phyloP scores from a whole-genome alignment of 2,888 invertebrate genomes.

The Melanargia galathea region DNA sequence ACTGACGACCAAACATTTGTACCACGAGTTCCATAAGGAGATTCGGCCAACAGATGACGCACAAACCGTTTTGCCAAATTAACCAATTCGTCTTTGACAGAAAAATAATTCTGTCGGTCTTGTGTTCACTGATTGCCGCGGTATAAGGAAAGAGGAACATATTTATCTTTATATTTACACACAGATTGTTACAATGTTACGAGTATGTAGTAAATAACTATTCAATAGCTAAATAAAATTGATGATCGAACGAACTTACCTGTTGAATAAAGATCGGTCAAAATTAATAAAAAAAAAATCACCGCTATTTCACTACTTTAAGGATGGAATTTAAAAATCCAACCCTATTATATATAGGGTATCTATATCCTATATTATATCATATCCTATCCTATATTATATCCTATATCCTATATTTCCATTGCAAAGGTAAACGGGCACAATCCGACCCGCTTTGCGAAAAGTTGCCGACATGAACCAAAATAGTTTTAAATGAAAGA shows the following conservation, averaged over 20 bases:
- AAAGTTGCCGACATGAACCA: too few species aligned
- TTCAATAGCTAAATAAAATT: neutral
- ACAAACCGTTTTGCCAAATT: conserved; percentile 15
- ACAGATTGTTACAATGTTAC: neutral
- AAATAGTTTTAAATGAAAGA: too few species aligned
- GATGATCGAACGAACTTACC: neutral
- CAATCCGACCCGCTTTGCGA: too few species aligned
- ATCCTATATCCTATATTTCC: too few species aligned
- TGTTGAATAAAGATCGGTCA: neutral
- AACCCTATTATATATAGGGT: too few species aligned
- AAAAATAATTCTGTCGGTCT: conserved; percentile 5
- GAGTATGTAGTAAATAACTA: neutral
- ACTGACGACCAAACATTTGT: neutral
- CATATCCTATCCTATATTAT: too few species aligned
- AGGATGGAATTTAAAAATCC: too few species aligned
- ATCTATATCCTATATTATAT: too few species aligned
- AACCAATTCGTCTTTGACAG: conserved; percentile 1
- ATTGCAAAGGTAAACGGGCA: too few species aligned
- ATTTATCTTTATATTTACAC: neutral
- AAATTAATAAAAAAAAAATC: too few species aligned
- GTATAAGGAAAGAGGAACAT: neutral
- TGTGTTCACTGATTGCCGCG: neutral
- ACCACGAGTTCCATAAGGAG: neutral
- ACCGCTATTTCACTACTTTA: too few species aligned
- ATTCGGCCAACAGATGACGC: neutral